Conservation (phyloP, 1,140 invertebrate species). For the Drosophila hydei region DNA sequence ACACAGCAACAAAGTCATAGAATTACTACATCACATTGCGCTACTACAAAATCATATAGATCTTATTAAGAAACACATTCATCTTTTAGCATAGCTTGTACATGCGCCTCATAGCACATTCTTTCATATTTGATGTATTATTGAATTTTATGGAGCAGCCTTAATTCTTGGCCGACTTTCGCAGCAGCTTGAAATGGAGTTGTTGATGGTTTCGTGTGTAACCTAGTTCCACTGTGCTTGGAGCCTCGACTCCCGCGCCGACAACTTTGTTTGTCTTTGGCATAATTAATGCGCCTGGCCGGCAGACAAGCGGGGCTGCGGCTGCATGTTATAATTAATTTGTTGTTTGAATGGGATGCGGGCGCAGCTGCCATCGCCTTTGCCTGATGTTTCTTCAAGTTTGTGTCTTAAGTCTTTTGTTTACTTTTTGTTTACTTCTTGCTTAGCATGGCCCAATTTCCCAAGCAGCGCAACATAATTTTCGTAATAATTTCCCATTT, state of each 20-base stretch:
- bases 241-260: conserved; percentile 4
- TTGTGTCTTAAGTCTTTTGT: conserved; percentile 64
- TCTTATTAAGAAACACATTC: too few relatives aligned
- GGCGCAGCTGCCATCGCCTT: conserved; percentile 23
- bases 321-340: conserved; percentile 61
- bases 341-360: conserved; percentile 41
- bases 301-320: conserved; percentile 26
- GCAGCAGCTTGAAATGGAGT: background rate
- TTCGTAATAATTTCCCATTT: conserved; percentile 66
- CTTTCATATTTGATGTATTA: too few relatives aligned
- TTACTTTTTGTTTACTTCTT: conserved; percentile 30
- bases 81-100: too few relatives aligned
- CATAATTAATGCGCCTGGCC: conserved; percentile 52
- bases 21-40: too few relatives aligned
- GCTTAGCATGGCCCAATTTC: conserved; percentile 47
- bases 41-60: too few relatives aligned
- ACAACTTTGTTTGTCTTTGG: conserved; percentile 35
- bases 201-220: background rate
- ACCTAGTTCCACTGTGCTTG: conserved; percentile 42
- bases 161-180: too few relatives aligned
- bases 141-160: too few relatives aligned
- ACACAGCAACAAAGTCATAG: too few relatives aligned
- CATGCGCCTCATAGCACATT: too few relatives aligned
- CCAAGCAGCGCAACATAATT: conserved; percentile 35
- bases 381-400: conserved; percentile 32